Evolutionary conservation across 37 sponge, comb jelly and placozoan species (phyloP).

Genomic region (Cliona cf. orientalis): DNA sequence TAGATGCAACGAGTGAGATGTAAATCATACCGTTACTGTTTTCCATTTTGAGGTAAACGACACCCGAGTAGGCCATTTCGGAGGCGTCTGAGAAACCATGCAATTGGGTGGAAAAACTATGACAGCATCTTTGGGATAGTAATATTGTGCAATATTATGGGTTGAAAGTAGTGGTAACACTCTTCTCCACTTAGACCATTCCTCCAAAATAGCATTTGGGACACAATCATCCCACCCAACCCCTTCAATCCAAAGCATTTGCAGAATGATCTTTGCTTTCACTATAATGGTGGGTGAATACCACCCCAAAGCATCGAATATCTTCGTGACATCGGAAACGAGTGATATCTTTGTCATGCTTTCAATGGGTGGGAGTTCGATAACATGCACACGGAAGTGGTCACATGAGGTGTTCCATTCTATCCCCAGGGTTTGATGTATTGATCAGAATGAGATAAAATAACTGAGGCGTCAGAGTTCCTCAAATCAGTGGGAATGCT

Average conservation of each 20-base stretch:
- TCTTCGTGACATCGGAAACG: not conserved
- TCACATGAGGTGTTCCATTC: not conserved
- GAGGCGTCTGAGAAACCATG: too few species aligned
- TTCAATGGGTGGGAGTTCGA: not conserved
- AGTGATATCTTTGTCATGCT: not conserved
- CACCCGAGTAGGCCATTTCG: too few species aligned
- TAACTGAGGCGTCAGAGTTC: not conserved
- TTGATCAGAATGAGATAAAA: not conserved
- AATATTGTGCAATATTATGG: too few species aligned
- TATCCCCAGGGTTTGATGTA: slow-evolving; percentile 6
- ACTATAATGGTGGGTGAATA: not conserved
- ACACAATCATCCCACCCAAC: not conserved
- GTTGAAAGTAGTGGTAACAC: not conserved
- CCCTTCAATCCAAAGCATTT: too few species aligned
- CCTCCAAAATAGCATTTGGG: not conserved
- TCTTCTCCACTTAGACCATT: not conserved
- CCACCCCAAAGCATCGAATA: not conserved
- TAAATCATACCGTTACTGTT: too few species aligned
- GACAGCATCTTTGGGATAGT: too few species aligned
- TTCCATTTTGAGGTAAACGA: too few species aligned
- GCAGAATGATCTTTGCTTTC: not conserved
- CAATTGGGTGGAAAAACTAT: too few species aligned
- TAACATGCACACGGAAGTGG: not conserved
- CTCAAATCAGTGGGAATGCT: slow-evolving; percentile 14
- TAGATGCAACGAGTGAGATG: too few species aligned